These are phyloP conservation scores for Chaetodon trifascialis DNA, from an alignment of 2,113 vertebrate species.

Conservation along the genomic window DNA sequence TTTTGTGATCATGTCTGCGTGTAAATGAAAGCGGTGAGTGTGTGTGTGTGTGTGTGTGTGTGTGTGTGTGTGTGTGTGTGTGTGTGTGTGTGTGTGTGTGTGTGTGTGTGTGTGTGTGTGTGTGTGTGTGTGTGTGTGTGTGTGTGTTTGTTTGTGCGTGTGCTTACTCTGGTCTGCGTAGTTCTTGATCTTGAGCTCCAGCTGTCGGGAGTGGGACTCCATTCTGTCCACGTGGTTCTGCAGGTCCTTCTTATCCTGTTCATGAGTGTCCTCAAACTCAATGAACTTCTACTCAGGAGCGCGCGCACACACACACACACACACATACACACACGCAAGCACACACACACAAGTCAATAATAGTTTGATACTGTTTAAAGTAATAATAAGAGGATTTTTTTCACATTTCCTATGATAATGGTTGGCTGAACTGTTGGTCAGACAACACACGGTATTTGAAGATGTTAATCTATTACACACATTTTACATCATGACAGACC, in stretches of 20 bases:
- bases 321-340: slow-evolving; percentile 18
- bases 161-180: slow-evolving; percentile 94
- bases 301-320: slow-evolving; percentile 15
- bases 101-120: neutral
- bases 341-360: slow-evolving; percentile 17
- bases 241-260: slow-evolving; percentile 98
- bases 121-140: neutral
- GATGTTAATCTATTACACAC: neutral
- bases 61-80: neutral
- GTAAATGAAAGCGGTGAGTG: neutral
- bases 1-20: neutral
- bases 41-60: neutral
- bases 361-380: neutral
- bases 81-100: neutral
- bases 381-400: too few species aligned
- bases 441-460: neutral
- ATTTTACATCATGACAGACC: neutral
- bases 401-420: too few species aligned
- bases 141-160: neutral
- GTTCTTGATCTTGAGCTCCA: slow-evolving; percentile 97
- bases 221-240: slow-evolving; percentile 92
- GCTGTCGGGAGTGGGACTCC: slow-evolving; percentile 93
- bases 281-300: slow-evolving; percentile 91
- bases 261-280: slow-evolving; percentile 97
- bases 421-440: neutral